Base-by-base conservation (phyloP, 2,888 invertebrate species). In the Amiota minor region DNA sequence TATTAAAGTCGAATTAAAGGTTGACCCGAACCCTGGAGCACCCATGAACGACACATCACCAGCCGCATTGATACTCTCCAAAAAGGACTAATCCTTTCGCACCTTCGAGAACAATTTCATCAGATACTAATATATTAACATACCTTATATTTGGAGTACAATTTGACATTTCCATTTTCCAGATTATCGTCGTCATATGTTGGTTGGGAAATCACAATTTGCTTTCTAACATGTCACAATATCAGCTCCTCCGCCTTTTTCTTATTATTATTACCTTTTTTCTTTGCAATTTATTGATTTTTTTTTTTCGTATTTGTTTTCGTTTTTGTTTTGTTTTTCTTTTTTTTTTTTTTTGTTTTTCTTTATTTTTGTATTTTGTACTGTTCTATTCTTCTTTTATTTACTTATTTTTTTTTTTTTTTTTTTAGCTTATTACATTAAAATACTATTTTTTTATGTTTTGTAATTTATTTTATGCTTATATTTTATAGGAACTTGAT, bases 401-500 rank as follows among this genome's bases (percentile, higher is more conserved):
- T 18, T 18, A 18, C 12, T 20, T 10, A 61, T 47, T 59, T 59
- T 56, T 46, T 56, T 53, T 2, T 6, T 53, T 14, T 20, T 55
- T 12, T 18, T n/a, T n/a, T n/a, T n/a, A n/a, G 9, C n/a, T 45
- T 45, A 45, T 16, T 64, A 45, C 0, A 12, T 35, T 35, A 35
- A 35, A 35, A 35, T 35, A 35, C 6, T 2, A 3, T 67, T n/a
- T 23, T 49, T 67, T 16, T 67, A 23, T 50, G 50, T 20, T 18
- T 47, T 67, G 67, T 67, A 10, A 16, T 14, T 67, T 67, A 50
- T 50, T 67, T 70, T 78, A 76, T 72, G 62, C 82, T 82, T 82
- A 82, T 75, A 77, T 78, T 73, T 86, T 82, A 83, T 83, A 83
- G 83, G 83, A 83, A 83, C 83, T 83, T 78, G 77, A 18, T 35